A percentile compares a stretch with the other conserved stretches of the same genome.
Evolutionary conservation across 2,113 vertebrate species (phyloP).

Genomic region (Tragelaphus scriptus): DNA sequence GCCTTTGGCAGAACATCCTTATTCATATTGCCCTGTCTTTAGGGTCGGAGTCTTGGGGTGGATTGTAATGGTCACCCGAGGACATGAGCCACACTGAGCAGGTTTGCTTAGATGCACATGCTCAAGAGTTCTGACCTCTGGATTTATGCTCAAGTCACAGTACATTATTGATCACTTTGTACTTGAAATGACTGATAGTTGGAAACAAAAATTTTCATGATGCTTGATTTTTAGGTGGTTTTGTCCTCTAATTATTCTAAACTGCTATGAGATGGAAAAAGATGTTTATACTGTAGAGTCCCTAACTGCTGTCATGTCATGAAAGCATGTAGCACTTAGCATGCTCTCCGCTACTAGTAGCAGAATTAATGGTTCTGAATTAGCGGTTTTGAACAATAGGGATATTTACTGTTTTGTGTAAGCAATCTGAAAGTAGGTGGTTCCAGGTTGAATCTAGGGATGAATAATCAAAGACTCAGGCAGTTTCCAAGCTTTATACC

Average conservation of each 20-base stretch:
- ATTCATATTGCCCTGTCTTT: background rate
- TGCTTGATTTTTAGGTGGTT: background rate
- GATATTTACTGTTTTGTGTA: background rate
- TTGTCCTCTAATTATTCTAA: background rate
- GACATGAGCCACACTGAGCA: background rate
- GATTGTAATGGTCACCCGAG: background rate
- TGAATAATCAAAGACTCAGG: background rate
- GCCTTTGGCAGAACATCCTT: background rate
- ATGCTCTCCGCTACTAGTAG: background rate
- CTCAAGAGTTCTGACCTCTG: background rate
- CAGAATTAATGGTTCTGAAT: background rate
- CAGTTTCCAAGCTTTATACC: background rate
- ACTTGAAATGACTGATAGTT: background rate
- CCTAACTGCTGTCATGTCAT: too few relatives aligned
- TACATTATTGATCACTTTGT: background rate
- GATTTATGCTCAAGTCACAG: background rate
- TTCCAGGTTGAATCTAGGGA: background rate
- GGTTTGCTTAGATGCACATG: background rate
- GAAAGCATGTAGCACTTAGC: too few relatives aligned
- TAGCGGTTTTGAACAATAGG: background rate
- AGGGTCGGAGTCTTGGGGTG: background rate
- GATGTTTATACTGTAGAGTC: background rate
- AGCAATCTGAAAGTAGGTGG: background rate
- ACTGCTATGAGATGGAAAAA: background rate
- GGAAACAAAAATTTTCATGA: background rate